phyloP scores from a whole-genome alignment of 2,113 vertebrate species.

The Cyprinodon tularosa region DNA sequence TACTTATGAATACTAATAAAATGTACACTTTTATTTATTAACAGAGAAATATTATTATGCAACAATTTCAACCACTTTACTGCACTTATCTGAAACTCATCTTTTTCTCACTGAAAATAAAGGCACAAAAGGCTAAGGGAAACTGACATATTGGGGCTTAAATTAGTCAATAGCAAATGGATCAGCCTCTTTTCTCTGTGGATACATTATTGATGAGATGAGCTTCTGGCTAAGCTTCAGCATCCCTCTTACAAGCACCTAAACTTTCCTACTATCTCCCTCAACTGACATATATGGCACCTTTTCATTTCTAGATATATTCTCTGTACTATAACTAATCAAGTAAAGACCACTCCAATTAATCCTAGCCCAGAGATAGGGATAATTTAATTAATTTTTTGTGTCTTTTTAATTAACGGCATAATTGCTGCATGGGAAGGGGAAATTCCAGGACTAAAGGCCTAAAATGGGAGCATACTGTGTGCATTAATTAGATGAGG shows the following conservation, averaged over 20 bases:
- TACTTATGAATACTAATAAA: too few relatives aligned
- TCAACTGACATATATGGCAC: slow-evolving; percentile 1
- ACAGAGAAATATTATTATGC: neutral
- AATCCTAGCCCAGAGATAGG: slow-evolving; percentile 60
- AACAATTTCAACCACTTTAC: neutral
- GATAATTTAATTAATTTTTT: slow-evolving; percentile 71
- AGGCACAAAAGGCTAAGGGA: neutral
- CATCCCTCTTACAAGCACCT: slow-evolving; percentile 6
- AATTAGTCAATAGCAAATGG: slow-evolving; percentile 29
- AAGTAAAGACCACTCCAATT: slow-evolving; percentile 51
- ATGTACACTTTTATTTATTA: neutral
- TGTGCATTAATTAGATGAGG: slow-evolving; percentile 61
- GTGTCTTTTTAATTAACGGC: slow-evolving; percentile 72
- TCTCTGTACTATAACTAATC: slow-evolving; percentile 47
- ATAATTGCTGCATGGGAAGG: slow-evolving; percentile 66
- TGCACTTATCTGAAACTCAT: too few relatives aligned
- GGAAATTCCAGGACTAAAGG: slow-evolving; percentile 46
- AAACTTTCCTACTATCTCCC: slow-evolving; percentile 9
- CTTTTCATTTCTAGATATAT: slow-evolving; percentile 40
- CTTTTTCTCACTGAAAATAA: neutral
- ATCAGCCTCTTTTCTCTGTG: slow-evolving; percentile 30
- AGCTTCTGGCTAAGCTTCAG: slow-evolving; percentile 19
- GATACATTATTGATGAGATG: slow-evolving; percentile 36
- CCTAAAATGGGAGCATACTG: slow-evolving; percentile 39
- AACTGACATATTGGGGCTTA: slow-evolving; percentile 23